These are phyloP conservation scores for Heliconius nattereri DNA, from an alignment of 1,140 invertebrate species.

Conservation along the genomic window DNA sequence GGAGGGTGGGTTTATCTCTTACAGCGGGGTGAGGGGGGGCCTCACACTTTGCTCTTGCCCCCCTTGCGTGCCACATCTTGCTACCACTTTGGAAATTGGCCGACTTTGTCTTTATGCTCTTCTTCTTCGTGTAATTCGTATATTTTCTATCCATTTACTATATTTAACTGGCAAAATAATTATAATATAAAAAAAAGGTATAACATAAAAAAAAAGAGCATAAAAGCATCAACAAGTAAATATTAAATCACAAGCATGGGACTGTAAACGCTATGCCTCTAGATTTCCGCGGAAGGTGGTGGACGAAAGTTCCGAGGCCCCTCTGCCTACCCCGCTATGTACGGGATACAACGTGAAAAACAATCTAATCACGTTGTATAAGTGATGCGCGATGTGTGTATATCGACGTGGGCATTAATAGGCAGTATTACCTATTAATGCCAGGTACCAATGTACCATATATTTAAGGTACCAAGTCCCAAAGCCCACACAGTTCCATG, in stretches of 20 bases:
- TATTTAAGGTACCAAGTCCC: slow-evolving; percentile 46
- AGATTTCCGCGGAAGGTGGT: too few species aligned
- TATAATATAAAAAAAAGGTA: too few species aligned
- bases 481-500: slow-evolving; percentile 57
- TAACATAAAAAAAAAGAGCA: slow-evolving; percentile 3
- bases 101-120: slow-evolving; percentile 58
- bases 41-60: background rate
- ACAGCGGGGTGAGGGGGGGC: background rate
- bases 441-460: too few species aligned
- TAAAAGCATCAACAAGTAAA: background rate
- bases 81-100: slow-evolving; percentile 75
- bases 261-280: too few species aligned
- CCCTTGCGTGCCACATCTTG: slow-evolving; percentile 21
- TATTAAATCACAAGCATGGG: too few species aligned
- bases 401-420: background rate
- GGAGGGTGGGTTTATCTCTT: slow-evolving; percentile 59
- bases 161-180: background rate
- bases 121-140: background rate
- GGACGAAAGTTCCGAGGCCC: too few species aligned
- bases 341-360: too few species aligned
- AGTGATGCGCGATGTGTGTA: slow-evolving; percentile 39
- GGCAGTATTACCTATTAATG: too few species aligned
- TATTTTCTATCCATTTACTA: background rate
- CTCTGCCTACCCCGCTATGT: too few species aligned
- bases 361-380: slow-evolving; percentile 35